Evolutionary conservation across 2,888 invertebrate genomes (phyloP).

Genomic region (Papilio gigon): DNA sequence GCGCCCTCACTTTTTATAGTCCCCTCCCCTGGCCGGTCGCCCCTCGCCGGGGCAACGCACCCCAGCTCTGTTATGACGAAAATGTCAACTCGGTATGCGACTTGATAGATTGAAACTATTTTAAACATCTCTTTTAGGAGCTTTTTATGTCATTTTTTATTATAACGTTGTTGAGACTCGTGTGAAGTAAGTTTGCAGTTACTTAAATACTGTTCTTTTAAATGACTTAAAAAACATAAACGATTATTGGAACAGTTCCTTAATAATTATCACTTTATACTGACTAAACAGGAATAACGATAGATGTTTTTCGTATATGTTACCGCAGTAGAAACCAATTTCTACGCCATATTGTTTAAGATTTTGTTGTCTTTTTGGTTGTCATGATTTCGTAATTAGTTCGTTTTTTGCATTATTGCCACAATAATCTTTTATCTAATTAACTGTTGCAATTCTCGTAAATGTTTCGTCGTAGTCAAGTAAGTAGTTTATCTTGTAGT

Average conservation of each 20-base stretch:
- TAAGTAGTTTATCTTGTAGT: background rate
- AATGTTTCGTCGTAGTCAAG: no score
- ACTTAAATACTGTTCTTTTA: background rate
- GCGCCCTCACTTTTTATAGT: conserved; percentile 78
- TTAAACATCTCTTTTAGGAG: conserved; percentile 63
- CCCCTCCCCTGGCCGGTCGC: conserved; percentile 56
- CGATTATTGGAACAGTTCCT: background rate
- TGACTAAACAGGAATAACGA: no score
- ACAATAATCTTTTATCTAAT: no score
- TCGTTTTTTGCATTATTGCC: no score
- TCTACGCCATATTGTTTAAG: no score
- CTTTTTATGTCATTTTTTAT: conserved; percentile 50
- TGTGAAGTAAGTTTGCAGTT: conserved; percentile 19
- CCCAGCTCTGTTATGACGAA: conserved; percentile 75
- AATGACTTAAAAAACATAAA: no score
- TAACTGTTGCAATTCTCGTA: no score
- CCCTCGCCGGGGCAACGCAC: conserved; percentile 53
- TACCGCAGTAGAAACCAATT: no score
- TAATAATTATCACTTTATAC: no score
- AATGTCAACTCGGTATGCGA: conserved; percentile 79
- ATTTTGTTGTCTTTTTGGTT: no score
- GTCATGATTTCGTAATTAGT: no score
- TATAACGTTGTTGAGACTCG: conserved; percentile 50
- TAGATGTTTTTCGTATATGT: no score
- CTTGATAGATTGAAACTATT: conserved; percentile 81